Percentiles rank a stretch among this genome's conserved stretches.
phyloP scores from a whole-genome alignment of 2,888 invertebrate species.

The Noctua janthe region DNA sequence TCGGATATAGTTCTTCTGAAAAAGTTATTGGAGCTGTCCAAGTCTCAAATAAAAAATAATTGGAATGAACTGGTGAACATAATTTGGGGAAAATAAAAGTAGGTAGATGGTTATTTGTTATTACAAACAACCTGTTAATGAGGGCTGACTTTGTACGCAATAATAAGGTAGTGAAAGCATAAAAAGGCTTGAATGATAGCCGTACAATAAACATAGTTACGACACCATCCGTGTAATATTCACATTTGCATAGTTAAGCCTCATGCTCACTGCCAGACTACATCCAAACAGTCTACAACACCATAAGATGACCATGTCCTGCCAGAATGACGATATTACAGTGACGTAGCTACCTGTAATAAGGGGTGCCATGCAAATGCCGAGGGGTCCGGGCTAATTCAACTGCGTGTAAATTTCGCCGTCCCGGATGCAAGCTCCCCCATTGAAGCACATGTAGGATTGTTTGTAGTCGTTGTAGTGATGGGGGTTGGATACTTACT shows the following conservation, averaged over 20 bases:
- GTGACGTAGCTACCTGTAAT: conserved; percentile 59
- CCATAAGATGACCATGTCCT: conserved; percentile 39
- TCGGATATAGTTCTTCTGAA: neutral
- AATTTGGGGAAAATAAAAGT: neutral
- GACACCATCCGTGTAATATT: neutral
- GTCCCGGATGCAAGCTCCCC: conserved; percentile 53
- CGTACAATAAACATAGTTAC: neutral
- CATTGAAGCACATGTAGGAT: conserved; percentile 44
- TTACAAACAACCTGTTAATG: neutral
- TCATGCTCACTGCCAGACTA: neutral
- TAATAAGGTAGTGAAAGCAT: neutral
- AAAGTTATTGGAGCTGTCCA: neutral
- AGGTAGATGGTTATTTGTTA: neutral
- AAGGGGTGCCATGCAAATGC: conserved; percentile 66
- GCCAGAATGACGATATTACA: conserved; percentile 52
- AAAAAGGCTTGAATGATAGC: neutral
- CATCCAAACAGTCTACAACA: neutral
- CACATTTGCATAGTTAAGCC: conserved; percentile 1
- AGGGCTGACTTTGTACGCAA: neutral
- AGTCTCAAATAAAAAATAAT: neutral
- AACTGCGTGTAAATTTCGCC: conserved; percentile 68
- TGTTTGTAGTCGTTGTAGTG: conserved; percentile 25
- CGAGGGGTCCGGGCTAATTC: conserved; percentile 62
- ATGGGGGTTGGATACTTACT: conserved; percentile 47
- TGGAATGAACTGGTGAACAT: neutral